Conservation (phyloP, 2,888 invertebrate species). For the Polydrusus pterygomalis region DNA sequence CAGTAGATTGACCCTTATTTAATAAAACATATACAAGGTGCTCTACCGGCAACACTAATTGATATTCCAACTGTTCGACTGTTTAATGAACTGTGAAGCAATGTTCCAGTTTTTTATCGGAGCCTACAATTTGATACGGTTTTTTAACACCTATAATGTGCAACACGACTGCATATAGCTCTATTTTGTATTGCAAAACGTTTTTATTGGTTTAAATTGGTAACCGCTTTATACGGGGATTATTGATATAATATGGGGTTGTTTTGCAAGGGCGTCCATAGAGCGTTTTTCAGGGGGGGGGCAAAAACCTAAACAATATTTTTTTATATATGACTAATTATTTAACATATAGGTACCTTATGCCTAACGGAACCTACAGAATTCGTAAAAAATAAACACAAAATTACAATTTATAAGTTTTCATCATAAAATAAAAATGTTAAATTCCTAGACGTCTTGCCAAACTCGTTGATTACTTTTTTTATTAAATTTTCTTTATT, state of each 20-base stretch:
- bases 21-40: slow-evolving; percentile 62
- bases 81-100: slow-evolving; percentile 66
- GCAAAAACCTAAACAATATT: too few relatives aligned
- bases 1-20: slow-evolving; percentile 47
- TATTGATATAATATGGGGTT: neutral
- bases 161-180: slow-evolving; percentile 8
- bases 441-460: too few relatives aligned
- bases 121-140: slow-evolving; percentile 48
- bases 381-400: too few relatives aligned
- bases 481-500: too few relatives aligned
- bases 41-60: slow-evolving; percentile 63
- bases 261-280: too few relatives aligned
- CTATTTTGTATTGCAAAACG: slow-evolving; percentile 18
- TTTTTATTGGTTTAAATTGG: neutral
- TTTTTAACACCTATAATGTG: slow-evolving; percentile 38
- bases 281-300: too few relatives aligned
- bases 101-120: slow-evolving; percentile 51
- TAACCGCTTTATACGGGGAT: slow-evolving; percentile 9
- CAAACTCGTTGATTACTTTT: too few relatives aligned
- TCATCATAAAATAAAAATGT: too few relatives aligned
- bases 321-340: too few relatives aligned
- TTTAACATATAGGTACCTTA: too few relatives aligned
- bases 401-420: too few relatives aligned
- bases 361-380: too few relatives aligned
- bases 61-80: slow-evolving; percentile 65